Evolutionary conservation across 2,888 invertebrate species (phyloP).

Genomic region (Lasius platythorax): DNA sequence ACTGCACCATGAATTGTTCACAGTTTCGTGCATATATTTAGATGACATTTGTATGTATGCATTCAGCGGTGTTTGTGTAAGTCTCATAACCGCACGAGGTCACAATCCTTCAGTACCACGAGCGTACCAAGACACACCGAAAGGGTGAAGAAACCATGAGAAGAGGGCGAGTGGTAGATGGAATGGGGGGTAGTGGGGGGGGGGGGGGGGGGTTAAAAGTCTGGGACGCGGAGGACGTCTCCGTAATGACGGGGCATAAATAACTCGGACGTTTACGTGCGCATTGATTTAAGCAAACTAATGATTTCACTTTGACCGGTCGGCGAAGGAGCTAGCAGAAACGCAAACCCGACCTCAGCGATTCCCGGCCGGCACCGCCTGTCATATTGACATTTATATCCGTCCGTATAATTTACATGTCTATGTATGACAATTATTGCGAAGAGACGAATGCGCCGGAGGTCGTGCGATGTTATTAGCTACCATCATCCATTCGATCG

Average conservation of each 20-base stretch:
- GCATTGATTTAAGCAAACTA: slow-evolving; percentile 86
- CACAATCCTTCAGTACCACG: slow-evolving; percentile 47
- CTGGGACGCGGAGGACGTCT: slow-evolving; percentile 82
- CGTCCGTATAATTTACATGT: slow-evolving; percentile 84
- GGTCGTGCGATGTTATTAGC: slow-evolving; percentile 67
- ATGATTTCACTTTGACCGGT: slow-evolving; percentile 86
- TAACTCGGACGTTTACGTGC: slow-evolving; percentile 86
- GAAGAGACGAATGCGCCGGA: slow-evolving; percentile 49
- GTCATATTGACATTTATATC: slow-evolving; percentile 86
- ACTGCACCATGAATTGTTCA: not conserved
- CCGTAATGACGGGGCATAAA: slow-evolving; percentile 86
- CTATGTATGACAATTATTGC: slow-evolving; percentile 84
- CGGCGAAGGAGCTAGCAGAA: slow-evolving; percentile 72
- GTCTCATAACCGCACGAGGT: slow-evolving; percentile 31
- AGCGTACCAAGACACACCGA: slow-evolving; percentile 40
- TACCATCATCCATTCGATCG: slow-evolving; percentile 61
- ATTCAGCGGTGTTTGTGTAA: not conserved
- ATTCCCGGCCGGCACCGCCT: slow-evolving; percentile 73
- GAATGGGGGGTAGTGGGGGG: slow-evolving; percentile 55
- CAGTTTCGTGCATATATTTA: not conserved
- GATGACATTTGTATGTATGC: not conserved
- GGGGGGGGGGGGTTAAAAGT: slow-evolving; percentile 60
- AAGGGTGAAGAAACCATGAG: slow-evolving; percentile 64
- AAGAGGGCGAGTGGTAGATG: slow-evolving; percentile 48
- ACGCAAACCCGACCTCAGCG: slow-evolving; percentile 54